phyloP scores from a whole-genome alignment of 2,113 vertebrate species.

The Oryzias celebensis region DNA sequence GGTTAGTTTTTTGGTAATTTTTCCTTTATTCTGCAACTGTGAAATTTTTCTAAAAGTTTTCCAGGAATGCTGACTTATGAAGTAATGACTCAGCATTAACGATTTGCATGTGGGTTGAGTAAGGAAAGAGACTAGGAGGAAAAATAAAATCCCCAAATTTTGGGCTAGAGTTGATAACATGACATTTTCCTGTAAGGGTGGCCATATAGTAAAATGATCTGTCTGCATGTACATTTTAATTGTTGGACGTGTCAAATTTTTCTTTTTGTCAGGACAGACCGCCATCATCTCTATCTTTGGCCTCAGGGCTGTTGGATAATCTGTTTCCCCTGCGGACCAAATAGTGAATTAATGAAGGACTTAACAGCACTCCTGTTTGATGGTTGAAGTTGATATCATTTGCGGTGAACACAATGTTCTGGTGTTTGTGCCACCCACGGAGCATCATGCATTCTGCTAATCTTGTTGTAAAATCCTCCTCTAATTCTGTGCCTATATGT shows the following conservation, averaged over 20 bases:
- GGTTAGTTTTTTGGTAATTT: no score
- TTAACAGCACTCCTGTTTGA: constrained; percentile 34
- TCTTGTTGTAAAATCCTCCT: constrained; percentile 37
- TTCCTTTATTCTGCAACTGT: no score
- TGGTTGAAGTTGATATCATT: constrained; percentile 40
- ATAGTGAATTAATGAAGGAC: constrained; percentile 37
- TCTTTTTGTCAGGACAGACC: constrained; percentile 24
- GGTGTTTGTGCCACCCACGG: constrained; percentile 44
- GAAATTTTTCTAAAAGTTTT: no score
- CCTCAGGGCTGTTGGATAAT: constrained; percentile 53
- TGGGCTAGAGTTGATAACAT: no score
- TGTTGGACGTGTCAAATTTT: constrained; percentile 10
- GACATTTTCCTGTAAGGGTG: constrained; percentile 10
- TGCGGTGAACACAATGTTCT: constrained; percentile 32
- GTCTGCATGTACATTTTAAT: constrained; percentile 9
- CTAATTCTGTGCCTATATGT: constrained; percentile 41
- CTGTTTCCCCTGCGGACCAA: constrained; percentile 30
- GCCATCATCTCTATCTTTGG: constrained; percentile 39
- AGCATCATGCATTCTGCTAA: constrained; percentile 26
- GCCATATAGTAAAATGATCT: constrained; percentile 29
- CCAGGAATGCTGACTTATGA: no score
- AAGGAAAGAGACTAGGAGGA: no score
- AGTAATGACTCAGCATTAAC: no score
- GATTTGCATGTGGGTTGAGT: no score
- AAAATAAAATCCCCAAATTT: no score